A percentile compares a stretch with the other conserved stretches of the same genome.
phyloP scores from a whole-genome alignment of 2,888 invertebrate species.

The Eupithecia subumbrata region DNA sequence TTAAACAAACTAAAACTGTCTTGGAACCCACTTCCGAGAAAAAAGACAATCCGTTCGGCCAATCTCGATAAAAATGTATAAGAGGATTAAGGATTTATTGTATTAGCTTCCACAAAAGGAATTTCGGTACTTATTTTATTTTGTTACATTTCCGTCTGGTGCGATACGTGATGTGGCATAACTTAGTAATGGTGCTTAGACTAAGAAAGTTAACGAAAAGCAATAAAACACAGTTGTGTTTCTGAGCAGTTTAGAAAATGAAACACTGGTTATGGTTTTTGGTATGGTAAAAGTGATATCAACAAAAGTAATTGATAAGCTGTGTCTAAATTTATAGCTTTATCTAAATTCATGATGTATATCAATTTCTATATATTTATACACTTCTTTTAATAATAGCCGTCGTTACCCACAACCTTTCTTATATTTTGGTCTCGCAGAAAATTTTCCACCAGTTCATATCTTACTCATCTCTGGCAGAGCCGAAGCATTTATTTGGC shows the following conservation, averaged over 20 bases:
- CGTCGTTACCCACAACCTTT: not conserved
- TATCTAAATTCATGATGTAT: not conserved
- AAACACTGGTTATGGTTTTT: not conserved
- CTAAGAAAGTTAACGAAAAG: not conserved
- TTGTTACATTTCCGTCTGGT: constrained; percentile 65
- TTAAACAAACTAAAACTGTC: constrained; percentile 17
- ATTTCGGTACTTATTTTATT: constrained; percentile 76
- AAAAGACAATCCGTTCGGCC: constrained; percentile 41
- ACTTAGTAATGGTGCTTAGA: constrained; percentile 44
- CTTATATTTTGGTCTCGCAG: not conserved
- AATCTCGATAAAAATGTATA: constrained; percentile 81
- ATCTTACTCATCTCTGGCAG: not conserved
- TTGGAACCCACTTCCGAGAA: constrained; percentile 8
- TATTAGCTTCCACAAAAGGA: constrained; percentile 76
- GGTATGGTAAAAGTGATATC: not conserved
- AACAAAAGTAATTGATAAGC: not conserved
- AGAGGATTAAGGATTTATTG: constrained; percentile 82
- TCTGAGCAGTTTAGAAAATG: not conserved
- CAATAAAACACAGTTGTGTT: not conserved
- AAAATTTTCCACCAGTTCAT: not conserved
- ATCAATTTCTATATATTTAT: not conserved
- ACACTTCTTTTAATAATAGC: not conserved
- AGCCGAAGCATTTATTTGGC: constrained; percentile 49
- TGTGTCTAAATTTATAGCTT: not conserved
- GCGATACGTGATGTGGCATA: constrained; percentile 59